These are phyloP conservation scores for Hormiphora californensis DNA, from an alignment of 37 sponge, comb jelly and placozoan species.

Conservation along the genomic window DNA sequence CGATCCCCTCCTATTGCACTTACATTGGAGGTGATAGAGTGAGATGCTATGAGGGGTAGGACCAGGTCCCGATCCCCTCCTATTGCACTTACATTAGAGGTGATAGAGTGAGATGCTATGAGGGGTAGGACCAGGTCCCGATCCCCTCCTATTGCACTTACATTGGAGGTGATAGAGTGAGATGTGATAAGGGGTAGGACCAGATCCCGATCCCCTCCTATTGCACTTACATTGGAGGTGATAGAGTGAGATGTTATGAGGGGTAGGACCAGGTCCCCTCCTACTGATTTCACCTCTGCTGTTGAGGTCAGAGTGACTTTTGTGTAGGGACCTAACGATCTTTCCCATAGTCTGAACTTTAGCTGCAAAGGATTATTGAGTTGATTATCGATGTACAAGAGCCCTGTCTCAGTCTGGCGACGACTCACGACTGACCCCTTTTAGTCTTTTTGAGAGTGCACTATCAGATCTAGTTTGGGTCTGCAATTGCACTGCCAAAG, in stretches of 20 bases:
- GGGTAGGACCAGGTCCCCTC: constrained; percentile 2
- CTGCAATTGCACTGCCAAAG: too few relatives aligned
- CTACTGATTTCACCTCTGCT: not conserved
- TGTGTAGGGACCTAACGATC: not conserved
- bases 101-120: too few relatives aligned
- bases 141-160: too few relatives aligned
- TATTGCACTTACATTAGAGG: too few relatives aligned
- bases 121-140: too few relatives aligned
- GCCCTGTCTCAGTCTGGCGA: too few relatives aligned
- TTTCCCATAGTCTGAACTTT: not conserved
- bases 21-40: too few relatives aligned
- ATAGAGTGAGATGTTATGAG: not conserved
- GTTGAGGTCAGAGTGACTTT: not conserved
- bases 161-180: not conserved
- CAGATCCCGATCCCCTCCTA: not conserved
- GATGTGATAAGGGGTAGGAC: not conserved
- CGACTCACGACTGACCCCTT: too few relatives aligned
- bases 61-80: too few relatives aligned
- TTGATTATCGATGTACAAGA: not conserved
- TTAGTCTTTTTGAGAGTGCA: not conserved
- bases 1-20: too few relatives aligned
- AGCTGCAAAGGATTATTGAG: not conserved
- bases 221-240: not conserved
- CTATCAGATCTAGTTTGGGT: not conserved
- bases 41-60: too few relatives aligned